Base-by-base conservation (phyloP, 2,113 vertebrate genomes). In the Cinclus cinclus region DNA sequence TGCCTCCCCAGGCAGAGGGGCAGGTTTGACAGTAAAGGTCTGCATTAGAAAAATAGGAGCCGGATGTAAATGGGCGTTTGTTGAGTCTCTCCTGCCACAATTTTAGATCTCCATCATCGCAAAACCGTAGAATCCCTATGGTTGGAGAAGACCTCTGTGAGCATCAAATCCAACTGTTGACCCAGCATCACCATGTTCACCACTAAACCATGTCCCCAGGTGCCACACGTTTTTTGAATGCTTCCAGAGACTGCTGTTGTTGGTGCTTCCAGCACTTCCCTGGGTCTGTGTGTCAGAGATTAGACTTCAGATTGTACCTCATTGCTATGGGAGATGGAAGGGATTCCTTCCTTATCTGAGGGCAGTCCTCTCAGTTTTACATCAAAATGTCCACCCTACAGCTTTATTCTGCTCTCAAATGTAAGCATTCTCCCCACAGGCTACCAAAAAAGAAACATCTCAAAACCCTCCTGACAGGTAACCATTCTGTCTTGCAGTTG, bases 21-120 rank as follows among this genome's bases (percentile, higher is more conserved):
- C 27, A 46, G 30, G 39, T 63, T 58, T 44, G 42, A 56, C 27
- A 21, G 24, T 11, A 56, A 24, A 50, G 47, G 49, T 21, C 60
- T 8, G 30, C 0, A 0, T 56, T 49, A 16, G 64, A 68, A 41
- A 23, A 52, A 25, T 1, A 4, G 6, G 15, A 35, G 27, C 6
- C 64, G 24, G 7, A n/a, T 78, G 71, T 71, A 47, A 49, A 2
- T 13, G 8, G 44, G 23, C 28, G 4, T 83, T 55, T 58, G 15
- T 13, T 37, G 30, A 25, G 12, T 71, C 19, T 22, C 11, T 85
- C 10, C 24, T 58, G 31, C 44, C 9, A 1, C 6, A 4, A 6
- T 60, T 71, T 90, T 31, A 73, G 49, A 42, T 11, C 8, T 49
- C 7, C 56, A 33, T 70, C 49, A 56, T 23, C 41, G 16, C 3